Conservation (phyloP, 2,113 vertebrate genomes). For the Mustela nigripes region DNA sequence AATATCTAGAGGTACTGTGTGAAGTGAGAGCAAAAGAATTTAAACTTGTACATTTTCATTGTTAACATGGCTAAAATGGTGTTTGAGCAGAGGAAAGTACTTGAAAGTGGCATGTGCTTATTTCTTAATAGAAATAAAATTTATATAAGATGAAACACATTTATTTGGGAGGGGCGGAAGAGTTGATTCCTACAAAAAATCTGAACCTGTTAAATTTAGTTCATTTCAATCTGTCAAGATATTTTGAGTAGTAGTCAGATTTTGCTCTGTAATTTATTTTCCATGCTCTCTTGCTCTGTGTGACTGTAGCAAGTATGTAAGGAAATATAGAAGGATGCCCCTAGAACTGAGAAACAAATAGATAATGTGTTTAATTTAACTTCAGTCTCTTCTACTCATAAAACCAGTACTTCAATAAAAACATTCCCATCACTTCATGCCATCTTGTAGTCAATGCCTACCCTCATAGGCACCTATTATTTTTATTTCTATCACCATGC, state of each 20-base stretch:
- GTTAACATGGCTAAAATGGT: neutral
- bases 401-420: constrained; percentile 1
- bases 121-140: constrained; percentile 53
- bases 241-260: constrained; percentile 20
- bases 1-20: neutral
- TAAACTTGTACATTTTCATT: neutral
- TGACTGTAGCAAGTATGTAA: neutral
- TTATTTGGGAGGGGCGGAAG: neutral
- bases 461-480: neutral
- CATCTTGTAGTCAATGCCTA: neutral
- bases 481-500: neutral
- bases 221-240: neutral
- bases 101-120: neutral
- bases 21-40: neutral
- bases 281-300: neutral
- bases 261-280: neutral
- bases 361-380: neutral
- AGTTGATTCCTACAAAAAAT: constrained; percentile 7
- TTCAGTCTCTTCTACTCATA: neutral
- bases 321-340: neutral
- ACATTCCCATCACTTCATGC: neutral
- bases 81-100: neutral
- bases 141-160: neutral
- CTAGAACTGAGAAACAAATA: neutral
- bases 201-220: constrained; percentile 18